Conservation (phyloP, 2,797 vertebrate genomes). For the Salarias fasciatus region DNA sequence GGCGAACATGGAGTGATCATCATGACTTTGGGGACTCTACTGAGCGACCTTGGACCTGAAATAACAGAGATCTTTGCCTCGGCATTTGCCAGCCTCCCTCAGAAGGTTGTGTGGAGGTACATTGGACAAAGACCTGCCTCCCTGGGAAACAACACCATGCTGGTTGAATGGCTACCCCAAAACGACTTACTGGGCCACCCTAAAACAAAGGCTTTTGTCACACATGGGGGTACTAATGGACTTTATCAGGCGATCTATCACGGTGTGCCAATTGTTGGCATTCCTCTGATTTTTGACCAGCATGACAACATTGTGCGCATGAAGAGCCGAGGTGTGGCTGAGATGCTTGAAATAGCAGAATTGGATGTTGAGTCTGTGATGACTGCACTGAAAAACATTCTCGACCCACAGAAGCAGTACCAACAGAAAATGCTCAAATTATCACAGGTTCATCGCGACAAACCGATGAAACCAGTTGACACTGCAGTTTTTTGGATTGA, state of each 20-base stretch:
- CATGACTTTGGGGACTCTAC: conserved; percentile 72
- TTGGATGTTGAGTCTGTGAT: conserved; percentile 57
- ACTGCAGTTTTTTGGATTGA: conserved; percentile 70
- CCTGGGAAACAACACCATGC: conserved; percentile 70
- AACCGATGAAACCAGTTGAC: conserved; percentile 66
- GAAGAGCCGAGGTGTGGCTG: conserved; percentile 48
- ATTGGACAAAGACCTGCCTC: conserved; percentile 44
- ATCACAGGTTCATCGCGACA: conserved; percentile 61
- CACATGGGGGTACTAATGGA: conserved; percentile 75
- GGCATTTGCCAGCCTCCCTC: conserved; percentile 67
- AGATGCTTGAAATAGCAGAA: conserved; percentile 52
- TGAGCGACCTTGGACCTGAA: conserved; percentile 52
- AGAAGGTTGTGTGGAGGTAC: conserved; percentile 76
- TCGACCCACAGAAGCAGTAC: conserved; percentile 54
- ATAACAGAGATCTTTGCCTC: conserved; percentile 56
- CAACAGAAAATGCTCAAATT: conserved; percentile 67
- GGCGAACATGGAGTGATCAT: conserved; percentile 74
- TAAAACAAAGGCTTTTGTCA: conserved; percentile 71
- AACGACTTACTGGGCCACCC: conserved; percentile 75
- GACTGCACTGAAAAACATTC: conserved; percentile 51
- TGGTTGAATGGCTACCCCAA: conserved; percentile 77
- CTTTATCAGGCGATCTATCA: conserved; percentile 74
- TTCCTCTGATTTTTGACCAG: conserved; percentile 74
- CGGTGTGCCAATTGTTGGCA: conserved; percentile 63
- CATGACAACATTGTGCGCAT: conserved; percentile 66